These are phyloP conservation scores for Ifrita kowaldi DNA, from an alignment of 2,113 vertebrate genomes.

Conservation along the genomic window DNA sequence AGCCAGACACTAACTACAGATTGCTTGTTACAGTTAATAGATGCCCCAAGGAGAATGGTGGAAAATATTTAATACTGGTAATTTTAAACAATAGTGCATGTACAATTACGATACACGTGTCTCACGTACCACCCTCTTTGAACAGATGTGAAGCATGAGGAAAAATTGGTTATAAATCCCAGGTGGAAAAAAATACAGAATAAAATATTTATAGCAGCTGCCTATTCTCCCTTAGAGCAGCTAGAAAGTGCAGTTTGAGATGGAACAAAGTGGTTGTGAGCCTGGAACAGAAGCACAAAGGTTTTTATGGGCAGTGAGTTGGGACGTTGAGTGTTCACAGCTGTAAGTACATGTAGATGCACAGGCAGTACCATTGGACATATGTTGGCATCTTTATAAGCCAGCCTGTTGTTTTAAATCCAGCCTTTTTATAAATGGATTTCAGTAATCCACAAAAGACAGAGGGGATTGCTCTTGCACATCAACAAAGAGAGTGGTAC, in stretches of 20 bases:
- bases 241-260: not conserved
- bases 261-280: not conserved
- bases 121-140: not conserved
- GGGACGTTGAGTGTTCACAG: not conserved
- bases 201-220: not conserved
- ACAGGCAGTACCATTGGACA: not conserved
- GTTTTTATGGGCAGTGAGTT: not conserved
- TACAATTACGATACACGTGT: rapidly evolving
- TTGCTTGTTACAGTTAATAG: not conserved
- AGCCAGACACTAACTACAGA: not conserved
- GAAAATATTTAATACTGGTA: not conserved
- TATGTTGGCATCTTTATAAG: conserved; percentile 27
- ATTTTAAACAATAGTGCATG: not conserved
- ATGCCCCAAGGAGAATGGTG: not conserved
- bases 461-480: not conserved
- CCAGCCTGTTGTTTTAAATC: conserved; percentile 47
- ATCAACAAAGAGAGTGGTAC: not conserved
- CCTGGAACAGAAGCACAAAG: not conserved
- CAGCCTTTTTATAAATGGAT: conserved; percentile 49
- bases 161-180: not conserved
- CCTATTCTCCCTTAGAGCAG: not conserved
- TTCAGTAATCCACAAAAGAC: conserved; percentile 31
- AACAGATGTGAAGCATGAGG: not conserved
- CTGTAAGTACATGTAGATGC: not conserved
- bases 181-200: not conserved